A percentile compares a stretch with the other conserved stretches of the same genome.
These are phyloP conservation scores for Protophormia terraenovae DNA, from an alignment of 2,888 invertebrate genomes.

Conservation along the genomic window DNA sequence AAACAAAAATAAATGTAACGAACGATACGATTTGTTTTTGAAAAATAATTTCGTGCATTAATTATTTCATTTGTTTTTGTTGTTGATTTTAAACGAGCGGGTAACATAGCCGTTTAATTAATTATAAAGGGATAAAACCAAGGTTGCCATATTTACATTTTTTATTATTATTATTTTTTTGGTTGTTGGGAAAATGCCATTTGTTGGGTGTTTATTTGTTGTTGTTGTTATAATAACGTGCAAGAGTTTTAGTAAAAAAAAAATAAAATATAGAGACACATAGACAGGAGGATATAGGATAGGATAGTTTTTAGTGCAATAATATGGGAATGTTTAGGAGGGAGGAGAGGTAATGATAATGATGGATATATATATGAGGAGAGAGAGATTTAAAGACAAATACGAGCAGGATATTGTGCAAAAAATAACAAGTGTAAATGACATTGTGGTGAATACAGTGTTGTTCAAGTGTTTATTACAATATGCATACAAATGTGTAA, in stretches of 20 bases:
- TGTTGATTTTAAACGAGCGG: constrained; percentile 11
- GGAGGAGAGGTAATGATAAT: constrained; percentile 20
- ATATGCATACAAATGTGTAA: constrained; percentile 11
- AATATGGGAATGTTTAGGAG: constrained; percentile 13
- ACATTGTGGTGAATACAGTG: constrained; percentile 40
- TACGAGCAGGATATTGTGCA: constrained; percentile 44
- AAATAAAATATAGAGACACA: background rate
- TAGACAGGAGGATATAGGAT: constrained; percentile 5
- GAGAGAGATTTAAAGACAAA: background rate
- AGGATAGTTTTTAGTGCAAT: constrained; percentile 26
- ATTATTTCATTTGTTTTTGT: constrained; percentile 58
- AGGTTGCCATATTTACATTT: constrained; percentile 55
- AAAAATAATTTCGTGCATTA: constrained; percentile 46
- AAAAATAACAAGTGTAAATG: constrained; percentile 47
- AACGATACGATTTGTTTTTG: constrained; percentile 22
- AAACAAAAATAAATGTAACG: background rate
- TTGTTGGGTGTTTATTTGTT: constrained; percentile 23
- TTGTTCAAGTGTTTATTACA: constrained; percentile 41
- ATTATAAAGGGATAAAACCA: constrained; percentile 17
- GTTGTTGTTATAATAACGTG: constrained; percentile 52
- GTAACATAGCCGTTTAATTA: background rate
- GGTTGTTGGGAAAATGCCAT: background rate
- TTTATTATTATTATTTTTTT: constrained; percentile 11
- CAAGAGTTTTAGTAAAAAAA: constrained; percentile 38
- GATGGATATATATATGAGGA: background rate